Evolutionary conservation across 2,113 vertebrate species (phyloP).

Genomic region (Catagonus wagneri): DNA sequence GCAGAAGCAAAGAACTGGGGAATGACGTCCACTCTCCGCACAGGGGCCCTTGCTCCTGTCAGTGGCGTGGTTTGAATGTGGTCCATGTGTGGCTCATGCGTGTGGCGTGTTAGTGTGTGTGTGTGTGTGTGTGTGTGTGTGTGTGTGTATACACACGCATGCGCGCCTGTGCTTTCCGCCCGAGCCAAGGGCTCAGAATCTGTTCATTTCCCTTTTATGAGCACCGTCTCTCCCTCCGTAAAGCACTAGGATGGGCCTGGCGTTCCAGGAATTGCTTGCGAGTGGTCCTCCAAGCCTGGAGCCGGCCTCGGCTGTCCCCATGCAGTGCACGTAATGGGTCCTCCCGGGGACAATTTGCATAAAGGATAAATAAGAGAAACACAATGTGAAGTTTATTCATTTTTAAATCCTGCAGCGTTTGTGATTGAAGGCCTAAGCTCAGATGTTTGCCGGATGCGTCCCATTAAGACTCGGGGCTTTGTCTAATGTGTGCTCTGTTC

Average conservation of each 20-base stretch:
- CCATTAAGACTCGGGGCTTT: constrained; percentile 92
- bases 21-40: fast-evolving
- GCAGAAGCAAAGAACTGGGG: background rate
- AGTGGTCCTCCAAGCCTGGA: constrained; percentile 86
- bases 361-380: constrained; percentile 95
- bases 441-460: constrained; percentile 93
- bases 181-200: constrained; percentile 37
- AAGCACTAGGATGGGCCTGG: constrained; percentile 65
- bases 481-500: constrained; percentile 92
- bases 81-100: too few relatives aligned
- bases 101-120: too few relatives aligned
- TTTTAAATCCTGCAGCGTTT: constrained; percentile 94
- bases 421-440: constrained; percentile 94
- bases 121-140: background rate
- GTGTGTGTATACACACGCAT: background rate
- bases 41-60: background rate
- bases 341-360: constrained; percentile 93
- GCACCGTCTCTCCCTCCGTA: constrained; percentile 76
- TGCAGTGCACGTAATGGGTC: constrained; percentile 89
- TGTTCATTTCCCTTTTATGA: constrained; percentile 72
- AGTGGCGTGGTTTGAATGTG: background rate
- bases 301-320: constrained; percentile 87
- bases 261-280: constrained; percentile 83
- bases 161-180: constrained; percentile 21
- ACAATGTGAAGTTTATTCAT: constrained; percentile 96